Percentiles rank a stretch among this genome's conserved stretches.
Evolutionary conservation across 2,888 invertebrate genomes (phyloP).

Genomic region (Drosophila pseudotakahashii): DNA sequence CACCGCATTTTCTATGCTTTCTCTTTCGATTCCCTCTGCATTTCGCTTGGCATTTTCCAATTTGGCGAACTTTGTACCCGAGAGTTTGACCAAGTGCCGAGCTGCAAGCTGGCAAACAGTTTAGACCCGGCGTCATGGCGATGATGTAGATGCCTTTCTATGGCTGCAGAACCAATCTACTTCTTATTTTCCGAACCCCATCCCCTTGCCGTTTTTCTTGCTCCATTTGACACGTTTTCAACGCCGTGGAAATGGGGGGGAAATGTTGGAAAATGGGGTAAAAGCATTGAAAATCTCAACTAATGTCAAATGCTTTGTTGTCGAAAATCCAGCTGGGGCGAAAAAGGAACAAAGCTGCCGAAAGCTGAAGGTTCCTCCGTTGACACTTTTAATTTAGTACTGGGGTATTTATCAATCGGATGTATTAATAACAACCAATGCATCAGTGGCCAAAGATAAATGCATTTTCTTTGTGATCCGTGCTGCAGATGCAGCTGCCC

Average conservation of each 20-base stretch:
- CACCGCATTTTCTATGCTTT: conserved; percentile 27
- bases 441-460: conserved; percentile 30
- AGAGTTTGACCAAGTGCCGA: conserved; percentile 47
- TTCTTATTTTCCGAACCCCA: conserved; percentile 3
- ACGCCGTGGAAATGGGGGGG: conserved; percentile 12
- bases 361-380: conserved; percentile 12
- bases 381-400: conserved; percentile 69
- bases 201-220: not conserved
- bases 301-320: conserved; percentile 75
- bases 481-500: conserved; percentile 12
- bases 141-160: conserved; percentile 59
- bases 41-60: conserved; percentile 29
- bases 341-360: not conserved
- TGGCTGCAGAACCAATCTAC: conserved; percentile 58
- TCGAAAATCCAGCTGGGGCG: conserved; percentile 29
- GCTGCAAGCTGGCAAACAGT: conserved; percentile 33
- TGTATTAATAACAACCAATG: conserved; percentile 44
- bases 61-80: conserved; percentile 49
- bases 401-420: conserved; percentile 63
- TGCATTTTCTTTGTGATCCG: conserved; percentile 29
- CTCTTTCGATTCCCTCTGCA: conserved; percentile 14
- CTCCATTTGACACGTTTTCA: conserved; percentile 53
- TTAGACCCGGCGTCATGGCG: conserved; percentile 44
- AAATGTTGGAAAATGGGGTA: not conserved
- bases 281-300: conserved; percentile 72